Percentiles rank a stretch among this genome's conserved stretches.
These are phyloP conservation scores for Hermetia illucens DNA, from an alignment of 1,140 invertebrate genomes.

Conservation along the genomic window DNA sequence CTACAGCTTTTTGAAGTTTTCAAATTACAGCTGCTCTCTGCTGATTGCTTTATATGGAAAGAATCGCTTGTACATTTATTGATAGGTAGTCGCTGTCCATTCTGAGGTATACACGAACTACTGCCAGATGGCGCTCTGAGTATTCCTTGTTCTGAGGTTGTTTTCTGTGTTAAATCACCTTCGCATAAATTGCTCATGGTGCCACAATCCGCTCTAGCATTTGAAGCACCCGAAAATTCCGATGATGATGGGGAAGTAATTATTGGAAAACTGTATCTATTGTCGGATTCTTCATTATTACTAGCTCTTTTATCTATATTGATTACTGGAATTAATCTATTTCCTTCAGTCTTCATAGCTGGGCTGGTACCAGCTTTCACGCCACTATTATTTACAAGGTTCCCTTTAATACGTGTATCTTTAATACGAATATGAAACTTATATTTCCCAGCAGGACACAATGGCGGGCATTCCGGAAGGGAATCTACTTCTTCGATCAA, in stretches of 20 bases:
- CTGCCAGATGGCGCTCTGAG: too few relatives aligned
- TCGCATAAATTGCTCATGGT: too few relatives aligned
- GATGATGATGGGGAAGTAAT: neutral
- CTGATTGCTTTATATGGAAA: too few relatives aligned
- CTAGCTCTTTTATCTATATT: neutral
- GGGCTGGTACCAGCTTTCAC: constrained; percentile 27
- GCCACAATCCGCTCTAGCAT: too few relatives aligned
- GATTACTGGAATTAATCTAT: constrained; percentile 19
- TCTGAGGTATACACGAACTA: too few relatives aligned
- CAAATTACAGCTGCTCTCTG: too few relatives aligned
- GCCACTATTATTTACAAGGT: constrained; percentile 11
- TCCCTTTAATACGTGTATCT: constrained; percentile 20
- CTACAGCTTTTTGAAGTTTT: too few relatives aligned
- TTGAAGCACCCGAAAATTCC: neutral
- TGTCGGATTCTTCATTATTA: neutral
- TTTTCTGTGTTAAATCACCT: too few relatives aligned
- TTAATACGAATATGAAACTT: constrained; percentile 26
- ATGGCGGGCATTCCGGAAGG: constrained; percentile 42
- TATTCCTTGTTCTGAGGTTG: too few relatives aligned
- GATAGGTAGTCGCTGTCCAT: too few relatives aligned
- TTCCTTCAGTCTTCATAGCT: constrained; percentile 24
- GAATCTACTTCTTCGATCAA: constrained; percentile 63
- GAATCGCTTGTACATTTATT: too few relatives aligned
- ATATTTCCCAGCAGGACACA: constrained; percentile 45
- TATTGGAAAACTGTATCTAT: too few relatives aligned